A percentile compares a stretch with the other conserved stretches of the same genome.
phyloP scores from a whole-genome alignment of 2,113 vertebrate genomes.

The Hoplias malabaricus region DNA sequence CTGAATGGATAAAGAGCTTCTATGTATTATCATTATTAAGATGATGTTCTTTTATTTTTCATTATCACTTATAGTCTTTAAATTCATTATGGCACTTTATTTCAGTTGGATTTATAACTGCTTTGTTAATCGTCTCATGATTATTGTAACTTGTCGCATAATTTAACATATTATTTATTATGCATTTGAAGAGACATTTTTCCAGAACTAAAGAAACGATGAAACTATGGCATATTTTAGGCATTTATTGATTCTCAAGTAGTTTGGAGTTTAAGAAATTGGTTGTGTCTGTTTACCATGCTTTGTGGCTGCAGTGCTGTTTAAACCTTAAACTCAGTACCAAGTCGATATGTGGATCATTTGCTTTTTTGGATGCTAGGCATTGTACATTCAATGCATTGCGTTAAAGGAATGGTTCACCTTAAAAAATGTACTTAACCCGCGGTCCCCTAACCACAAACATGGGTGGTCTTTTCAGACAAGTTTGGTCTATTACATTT shows the following conservation, averaged over 20 bases:
- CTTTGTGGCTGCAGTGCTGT: conserved; percentile 24
- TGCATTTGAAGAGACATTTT: conserved; percentile 20
- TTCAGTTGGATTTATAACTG: conserved; percentile 22
- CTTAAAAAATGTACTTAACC: too few species aligned
- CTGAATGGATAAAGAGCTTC: conserved; percentile 66
- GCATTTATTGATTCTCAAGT: conserved; percentile 20
- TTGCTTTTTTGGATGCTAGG: conserved; percentile 19
- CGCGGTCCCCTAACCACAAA: too few species aligned
- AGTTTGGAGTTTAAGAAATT: conserved; percentile 21
- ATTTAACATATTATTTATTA: conserved; percentile 23
- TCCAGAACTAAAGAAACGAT: neutral
- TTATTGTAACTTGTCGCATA: too few species aligned
- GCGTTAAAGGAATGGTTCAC: too few species aligned
- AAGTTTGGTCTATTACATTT: too few species aligned
- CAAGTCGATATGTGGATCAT: neutral
- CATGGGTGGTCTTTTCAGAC: too few species aligned
- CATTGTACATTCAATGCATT: neutral
- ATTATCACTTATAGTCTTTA: conserved; percentile 66
- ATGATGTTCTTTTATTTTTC: conserved; percentile 43
- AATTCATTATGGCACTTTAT: conserved; percentile 60
- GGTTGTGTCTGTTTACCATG: conserved; percentile 17
- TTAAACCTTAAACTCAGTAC: neutral
- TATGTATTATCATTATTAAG: conserved; percentile 62
- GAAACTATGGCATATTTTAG: neutral
- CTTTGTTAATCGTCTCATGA: too few species aligned